These are phyloP conservation scores for Meandrina meandrites DNA, from an alignment of 92 coral and sea anemone species.

Conservation along the genomic window DNA sequence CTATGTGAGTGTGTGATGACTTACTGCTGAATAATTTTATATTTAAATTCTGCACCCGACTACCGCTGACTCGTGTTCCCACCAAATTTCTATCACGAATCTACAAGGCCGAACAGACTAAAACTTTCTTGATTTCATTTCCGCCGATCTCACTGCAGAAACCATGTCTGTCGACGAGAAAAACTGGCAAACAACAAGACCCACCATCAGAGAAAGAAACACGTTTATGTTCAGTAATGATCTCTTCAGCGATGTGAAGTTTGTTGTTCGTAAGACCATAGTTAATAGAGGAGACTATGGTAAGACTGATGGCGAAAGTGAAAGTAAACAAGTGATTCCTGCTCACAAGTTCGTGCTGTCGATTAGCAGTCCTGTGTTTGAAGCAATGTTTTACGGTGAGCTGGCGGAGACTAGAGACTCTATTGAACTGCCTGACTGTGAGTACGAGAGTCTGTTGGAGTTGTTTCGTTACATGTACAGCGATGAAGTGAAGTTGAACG, in stretches of 20 bases:
- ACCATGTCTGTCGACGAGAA: no score
- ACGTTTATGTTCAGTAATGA: slow-evolving; percentile 62
- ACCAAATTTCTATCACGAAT: no score
- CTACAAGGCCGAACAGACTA: no score
- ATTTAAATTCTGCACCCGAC: no score
- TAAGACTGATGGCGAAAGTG: slow-evolving; percentile 3
- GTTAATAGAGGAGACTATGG: no score
- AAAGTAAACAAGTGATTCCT: slow-evolving; percentile 27
- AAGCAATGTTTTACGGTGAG: slow-evolving; percentile 72
- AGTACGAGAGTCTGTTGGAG: slow-evolving; percentile 63
- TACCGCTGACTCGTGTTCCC: no score
- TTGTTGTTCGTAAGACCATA: slow-evolving; percentile 4
- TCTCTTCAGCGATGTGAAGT: slow-evolving; percentile 59
- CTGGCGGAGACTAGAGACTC: slow-evolving; percentile 34
- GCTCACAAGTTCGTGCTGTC: slow-evolving; percentile 42
- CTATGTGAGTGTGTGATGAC: no score
- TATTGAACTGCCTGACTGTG: slow-evolving; percentile 42
- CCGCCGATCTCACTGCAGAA: no score
- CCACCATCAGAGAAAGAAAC: slow-evolving; percentile 68
- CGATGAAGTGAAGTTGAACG: slow-evolving; percentile 66
- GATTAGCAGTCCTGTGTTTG: slow-evolving; percentile 66
- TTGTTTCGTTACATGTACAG: slow-evolving; percentile 67
- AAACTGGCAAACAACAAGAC: slow-evolving; percentile 65
- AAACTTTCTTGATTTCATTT: no score
- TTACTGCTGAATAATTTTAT: no score